Conservation (phyloP, 1,140 invertebrate genomes). For the Brevipalpus yothersi region DNA sequence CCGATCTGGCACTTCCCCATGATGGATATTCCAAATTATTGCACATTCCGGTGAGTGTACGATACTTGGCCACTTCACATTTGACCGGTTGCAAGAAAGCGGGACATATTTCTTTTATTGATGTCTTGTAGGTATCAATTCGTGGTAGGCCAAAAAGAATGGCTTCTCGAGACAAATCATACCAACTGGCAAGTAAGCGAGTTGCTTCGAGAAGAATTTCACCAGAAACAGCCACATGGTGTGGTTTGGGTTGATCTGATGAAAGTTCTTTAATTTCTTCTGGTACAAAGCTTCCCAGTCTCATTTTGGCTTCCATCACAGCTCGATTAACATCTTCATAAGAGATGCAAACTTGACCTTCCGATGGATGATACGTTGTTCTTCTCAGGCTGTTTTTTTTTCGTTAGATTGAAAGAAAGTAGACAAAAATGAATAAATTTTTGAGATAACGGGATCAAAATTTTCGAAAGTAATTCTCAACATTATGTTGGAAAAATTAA, state of each 20-base stretch:
- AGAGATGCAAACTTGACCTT: slow-evolving; percentile 56
- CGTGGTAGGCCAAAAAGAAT: slow-evolving; percentile 61
- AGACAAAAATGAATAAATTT: neutral
- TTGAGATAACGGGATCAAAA: neutral
- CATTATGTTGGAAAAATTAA: neutral
- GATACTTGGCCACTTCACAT: slow-evolving; percentile 25
- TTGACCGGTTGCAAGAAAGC: slow-evolving; percentile 61
- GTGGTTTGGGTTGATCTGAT: slow-evolving; percentile 13
- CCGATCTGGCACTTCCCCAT: slow-evolving; percentile 61
- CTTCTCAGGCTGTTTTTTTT: slow-evolving; percentile 6
- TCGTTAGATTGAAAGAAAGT: neutral
- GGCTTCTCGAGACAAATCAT: slow-evolving; percentile 51
- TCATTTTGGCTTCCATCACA: slow-evolving; percentile 55
- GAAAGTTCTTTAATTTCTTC: slow-evolving; percentile 14
- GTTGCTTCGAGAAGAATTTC: slow-evolving; percentile 46
- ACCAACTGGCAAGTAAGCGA: slow-evolving; percentile 56
- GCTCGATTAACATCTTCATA: slow-evolving; percentile 72
- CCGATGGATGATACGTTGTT: slow-evolving; percentile 19
- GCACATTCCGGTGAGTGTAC: slow-evolving; percentile 66
- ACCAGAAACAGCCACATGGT: slow-evolving; percentile 13
- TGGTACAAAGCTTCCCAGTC: slow-evolving; percentile 18
- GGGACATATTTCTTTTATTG: slow-evolving; percentile 62
- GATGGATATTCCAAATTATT: slow-evolving; percentile 72
- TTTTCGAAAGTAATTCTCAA: neutral
- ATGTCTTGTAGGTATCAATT: slow-evolving; percentile 66